Evolutionary conservation across 1,140 invertebrate genomes (phyloP).

Genomic region (Apocrypta bakeri): DNA sequence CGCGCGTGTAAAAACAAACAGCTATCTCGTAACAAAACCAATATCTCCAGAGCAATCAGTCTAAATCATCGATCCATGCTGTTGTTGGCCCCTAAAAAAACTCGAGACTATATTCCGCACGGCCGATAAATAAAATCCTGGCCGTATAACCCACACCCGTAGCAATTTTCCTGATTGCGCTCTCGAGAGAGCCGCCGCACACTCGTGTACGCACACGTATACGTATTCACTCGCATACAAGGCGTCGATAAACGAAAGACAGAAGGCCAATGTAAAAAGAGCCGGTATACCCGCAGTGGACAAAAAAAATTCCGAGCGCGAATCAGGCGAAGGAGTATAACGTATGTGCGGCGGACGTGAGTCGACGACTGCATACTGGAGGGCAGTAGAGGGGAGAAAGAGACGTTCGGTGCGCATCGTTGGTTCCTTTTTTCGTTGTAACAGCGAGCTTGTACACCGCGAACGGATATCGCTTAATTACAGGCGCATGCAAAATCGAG

Average conservation of each 20-base stretch:
- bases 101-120: not conserved
- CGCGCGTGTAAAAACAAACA: not conserved
- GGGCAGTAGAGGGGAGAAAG: not conserved
- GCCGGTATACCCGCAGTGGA: not conserved
- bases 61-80: not conserved
- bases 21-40: not conserved
- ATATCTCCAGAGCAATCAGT: not conserved
- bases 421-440: not conserved
- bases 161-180: slow-evolving; percentile 14
- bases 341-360: slow-evolving; percentile 38
- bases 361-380: slow-evolving; percentile 35
- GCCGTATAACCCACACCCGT: not conserved
- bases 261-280: not conserved
- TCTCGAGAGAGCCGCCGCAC: not conserved
- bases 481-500: slow-evolving; percentile 36
- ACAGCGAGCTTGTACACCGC: not conserved
- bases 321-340: not conserved
- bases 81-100: not conserved
- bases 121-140: slow-evolving; percentile 26
- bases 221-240: not conserved
- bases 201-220: not conserved
- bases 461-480: slow-evolving; percentile 51
- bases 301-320: not conserved
- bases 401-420: not conserved
- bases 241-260: not conserved